These are phyloP conservation scores for Malurus alboscapulatus DNA, from an alignment of 2,113 vertebrate genomes.

Conservation along the genomic window DNA sequence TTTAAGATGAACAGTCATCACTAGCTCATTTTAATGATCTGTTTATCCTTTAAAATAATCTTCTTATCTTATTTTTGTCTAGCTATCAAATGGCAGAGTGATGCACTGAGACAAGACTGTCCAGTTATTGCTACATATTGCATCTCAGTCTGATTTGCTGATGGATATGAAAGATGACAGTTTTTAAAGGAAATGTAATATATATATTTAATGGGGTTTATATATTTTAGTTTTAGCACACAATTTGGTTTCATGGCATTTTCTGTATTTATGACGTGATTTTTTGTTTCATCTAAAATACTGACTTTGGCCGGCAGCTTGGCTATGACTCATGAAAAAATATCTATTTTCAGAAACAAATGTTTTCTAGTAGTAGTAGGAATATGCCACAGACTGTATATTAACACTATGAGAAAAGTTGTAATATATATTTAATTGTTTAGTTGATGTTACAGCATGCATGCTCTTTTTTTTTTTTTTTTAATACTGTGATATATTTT, in stretches of 20 bases:
- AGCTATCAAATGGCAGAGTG: background rate
- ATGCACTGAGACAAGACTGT: background rate
- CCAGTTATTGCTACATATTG: constrained; percentile 19
- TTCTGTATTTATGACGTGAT: background rate
- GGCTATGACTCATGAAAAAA: background rate
- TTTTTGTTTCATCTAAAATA: constrained; percentile 34
- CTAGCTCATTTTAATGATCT: constrained; percentile 15
- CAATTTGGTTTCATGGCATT: constrained; percentile 1
- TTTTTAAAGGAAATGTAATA: constrained; percentile 20
- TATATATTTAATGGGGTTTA: background rate
- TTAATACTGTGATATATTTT: background rate
- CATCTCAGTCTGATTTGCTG: constrained; percentile 4
- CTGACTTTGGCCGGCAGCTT: background rate
- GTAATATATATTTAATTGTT: background rate
- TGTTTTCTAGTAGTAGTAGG: background rate
- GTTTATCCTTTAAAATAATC: background rate
- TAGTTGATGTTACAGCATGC: background rate
- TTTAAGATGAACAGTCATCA: background rate
- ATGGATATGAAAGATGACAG: background rate
- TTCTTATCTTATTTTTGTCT: constrained; percentile 11
- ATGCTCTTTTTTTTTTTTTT: background rate
- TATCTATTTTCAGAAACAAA: background rate
- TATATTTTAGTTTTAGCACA: constrained; percentile 5
- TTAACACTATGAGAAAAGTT: background rate
- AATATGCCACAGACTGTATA: background rate